These are phyloP conservation scores for Cyclophora albipunctata DNA, from an alignment of 2,888 invertebrate species.

Conservation along the genomic window DNA sequence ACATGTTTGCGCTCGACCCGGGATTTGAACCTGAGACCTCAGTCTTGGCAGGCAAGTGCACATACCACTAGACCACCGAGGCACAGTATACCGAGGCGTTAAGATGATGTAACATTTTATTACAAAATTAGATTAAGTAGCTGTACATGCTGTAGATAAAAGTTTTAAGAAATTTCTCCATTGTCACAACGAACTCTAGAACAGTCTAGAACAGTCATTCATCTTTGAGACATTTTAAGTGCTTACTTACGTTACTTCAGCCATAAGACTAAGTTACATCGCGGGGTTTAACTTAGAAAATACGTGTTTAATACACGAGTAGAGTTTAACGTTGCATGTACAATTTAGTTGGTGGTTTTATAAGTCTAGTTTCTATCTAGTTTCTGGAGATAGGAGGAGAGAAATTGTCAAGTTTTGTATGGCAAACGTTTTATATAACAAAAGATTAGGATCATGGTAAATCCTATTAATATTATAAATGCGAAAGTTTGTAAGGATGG, in stretches of 20 bases:
- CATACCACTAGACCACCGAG: too few relatives aligned
- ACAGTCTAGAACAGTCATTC: slow-evolving; percentile 45
- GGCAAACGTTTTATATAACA: neutral
- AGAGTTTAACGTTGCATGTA: neutral
- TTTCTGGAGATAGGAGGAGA: neutral
- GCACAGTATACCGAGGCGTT: too few relatives aligned
- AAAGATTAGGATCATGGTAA: neutral
- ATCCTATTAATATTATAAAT: neutral
- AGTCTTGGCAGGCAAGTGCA: too few relatives aligned
- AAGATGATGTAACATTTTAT: too few relatives aligned
- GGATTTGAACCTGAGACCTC: too few relatives aligned
- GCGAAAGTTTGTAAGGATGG: neutral
- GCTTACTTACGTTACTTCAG: slow-evolving; percentile 39
- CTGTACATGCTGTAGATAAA: slow-evolving; percentile 23
- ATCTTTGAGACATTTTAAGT: slow-evolving; percentile 58
- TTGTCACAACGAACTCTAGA: slow-evolving; percentile 44
- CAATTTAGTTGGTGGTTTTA: neutral
- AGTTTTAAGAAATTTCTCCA: slow-evolving; percentile 28
- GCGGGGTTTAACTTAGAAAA: slow-evolving; percentile 25
- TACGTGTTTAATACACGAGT: slow-evolving; percentile 36
- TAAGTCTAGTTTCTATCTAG: neutral
- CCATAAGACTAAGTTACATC: neutral
- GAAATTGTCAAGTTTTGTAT: neutral
- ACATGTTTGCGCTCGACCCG: too few relatives aligned
- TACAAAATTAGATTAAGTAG: too few relatives aligned